Conservation (phyloP, 2,113 vertebrate species). For the Poeciliopsis turrubarensis region DNA sequence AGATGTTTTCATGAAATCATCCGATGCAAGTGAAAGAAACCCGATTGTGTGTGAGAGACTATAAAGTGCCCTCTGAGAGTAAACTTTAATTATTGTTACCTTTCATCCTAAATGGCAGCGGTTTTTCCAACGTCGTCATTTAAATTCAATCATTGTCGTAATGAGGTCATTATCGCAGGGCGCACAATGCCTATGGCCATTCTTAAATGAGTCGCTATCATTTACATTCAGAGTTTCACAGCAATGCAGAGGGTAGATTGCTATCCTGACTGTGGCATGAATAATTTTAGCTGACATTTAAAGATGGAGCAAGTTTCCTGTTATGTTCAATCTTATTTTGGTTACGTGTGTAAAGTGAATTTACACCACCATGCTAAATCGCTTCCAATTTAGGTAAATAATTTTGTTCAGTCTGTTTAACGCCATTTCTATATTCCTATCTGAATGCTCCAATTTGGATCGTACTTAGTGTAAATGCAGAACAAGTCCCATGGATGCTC, state of each 20-base stretch:
- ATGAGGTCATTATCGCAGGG: conserved; percentile 41
- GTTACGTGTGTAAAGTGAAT: not conserved
- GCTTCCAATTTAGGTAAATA: not conserved
- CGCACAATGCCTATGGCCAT: not conserved
- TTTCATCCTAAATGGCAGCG: conserved; percentile 17
- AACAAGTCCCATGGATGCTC: not conserved
- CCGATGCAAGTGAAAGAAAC: not conserved
- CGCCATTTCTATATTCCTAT: not conserved
- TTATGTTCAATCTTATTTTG: not conserved
- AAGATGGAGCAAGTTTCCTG: not conserved
- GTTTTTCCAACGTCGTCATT: conserved; percentile 39
- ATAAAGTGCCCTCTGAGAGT: conserved; percentile 8
- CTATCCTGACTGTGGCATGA: not conserved
- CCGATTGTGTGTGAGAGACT: not conserved
- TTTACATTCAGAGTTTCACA: conserved; percentile 20
- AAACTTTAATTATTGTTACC: conserved; percentile 37
- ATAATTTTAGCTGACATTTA: conserved; percentile 4
- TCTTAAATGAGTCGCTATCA: conserved; percentile 1
- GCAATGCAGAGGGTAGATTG: conserved; percentile 9
- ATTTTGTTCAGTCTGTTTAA: not conserved
- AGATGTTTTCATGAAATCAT: conserved; percentile 2
- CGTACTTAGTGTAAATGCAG: not conserved
- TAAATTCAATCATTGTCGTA: conserved; percentile 44
- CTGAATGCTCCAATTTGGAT: not conserved
- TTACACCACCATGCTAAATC: not conserved